Percentiles rank a stretch among this genome's conserved stretches.
Evolutionary conservation across 2,113 vertebrate genomes (phyloP).

Genomic region (Lasiurus cinereus): DNA sequence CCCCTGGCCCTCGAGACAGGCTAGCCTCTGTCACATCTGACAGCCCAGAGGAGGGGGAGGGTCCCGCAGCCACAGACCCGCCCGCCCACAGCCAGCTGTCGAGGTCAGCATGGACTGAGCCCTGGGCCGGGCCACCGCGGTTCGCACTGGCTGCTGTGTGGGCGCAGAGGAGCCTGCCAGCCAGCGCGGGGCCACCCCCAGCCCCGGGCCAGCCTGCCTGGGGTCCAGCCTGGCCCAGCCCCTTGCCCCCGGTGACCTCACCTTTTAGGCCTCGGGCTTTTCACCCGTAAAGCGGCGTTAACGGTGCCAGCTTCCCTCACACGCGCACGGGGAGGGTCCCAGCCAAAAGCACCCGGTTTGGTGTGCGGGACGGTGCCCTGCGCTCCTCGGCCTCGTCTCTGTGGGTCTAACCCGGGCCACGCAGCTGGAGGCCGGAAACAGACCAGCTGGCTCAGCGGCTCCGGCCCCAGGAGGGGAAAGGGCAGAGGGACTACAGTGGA

Average conservation of each 20-base stretch:
- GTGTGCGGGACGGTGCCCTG: rapidly evolving
- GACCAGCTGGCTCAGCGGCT: background rate
- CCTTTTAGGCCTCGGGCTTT: background rate
- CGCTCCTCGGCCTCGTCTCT: background rate
- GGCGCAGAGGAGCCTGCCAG: background rate
- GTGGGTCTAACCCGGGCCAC: background rate
- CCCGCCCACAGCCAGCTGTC: background rate
- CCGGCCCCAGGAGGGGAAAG: rapidly evolving
- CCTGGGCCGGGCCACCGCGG: rapidly evolving
- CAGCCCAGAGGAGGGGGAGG: background rate
- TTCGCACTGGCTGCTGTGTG: rapidly evolving
- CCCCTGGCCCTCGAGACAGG: too few species aligned
- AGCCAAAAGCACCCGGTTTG: rapidly evolving
- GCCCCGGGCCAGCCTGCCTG: background rate
- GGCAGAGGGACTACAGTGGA: background rate
- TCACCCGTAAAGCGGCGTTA: background rate
- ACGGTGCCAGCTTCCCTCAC: background rate
- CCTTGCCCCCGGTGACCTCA: background rate
- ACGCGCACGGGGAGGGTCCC: rapidly evolving
- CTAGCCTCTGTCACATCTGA: background rate
- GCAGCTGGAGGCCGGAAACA: background rate
- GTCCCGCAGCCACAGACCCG: background rate
- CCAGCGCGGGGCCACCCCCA: background rate
- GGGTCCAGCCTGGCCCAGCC: background rate
- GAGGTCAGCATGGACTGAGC: rapidly evolving